A percentile compares a stretch with the other conserved stretches of the same genome.
Conservation (phyloP, 1,140 invertebrate genomes). For the Dinoponera quadriceps region DNA sequence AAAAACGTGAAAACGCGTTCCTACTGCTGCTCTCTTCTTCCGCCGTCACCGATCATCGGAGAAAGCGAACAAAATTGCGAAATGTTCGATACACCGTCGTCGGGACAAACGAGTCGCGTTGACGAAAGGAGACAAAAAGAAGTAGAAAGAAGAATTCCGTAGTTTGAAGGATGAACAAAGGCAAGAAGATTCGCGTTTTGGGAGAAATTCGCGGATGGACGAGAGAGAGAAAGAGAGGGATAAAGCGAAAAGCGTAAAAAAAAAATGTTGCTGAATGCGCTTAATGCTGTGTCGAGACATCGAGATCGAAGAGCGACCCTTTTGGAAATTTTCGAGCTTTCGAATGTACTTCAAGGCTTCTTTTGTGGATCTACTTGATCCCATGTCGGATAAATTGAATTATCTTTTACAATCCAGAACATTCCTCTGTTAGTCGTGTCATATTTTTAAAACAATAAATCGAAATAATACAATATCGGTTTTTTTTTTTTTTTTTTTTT, state of each 20-base stretch:
- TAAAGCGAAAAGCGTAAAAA: too few species aligned
- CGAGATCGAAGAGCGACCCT: constrained; percentile 11
- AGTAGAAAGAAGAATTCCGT: constrained; percentile 6
- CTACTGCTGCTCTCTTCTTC: constrained; percentile 20
- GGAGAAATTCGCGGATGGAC: constrained; percentile 12
- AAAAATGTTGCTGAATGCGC: not conserved
- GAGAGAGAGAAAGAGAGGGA: constrained; percentile 23
- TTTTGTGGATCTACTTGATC: not conserved
- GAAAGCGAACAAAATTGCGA: constrained; percentile 31
- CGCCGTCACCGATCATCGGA: not conserved
- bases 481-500: too few species aligned
- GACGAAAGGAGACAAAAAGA: not conserved
- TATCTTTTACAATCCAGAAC: constrained; percentile 11
- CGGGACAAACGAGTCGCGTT: constrained; percentile 2
- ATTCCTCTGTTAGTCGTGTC: not conserved
- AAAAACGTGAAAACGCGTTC: constrained; percentile 12
- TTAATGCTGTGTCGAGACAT: constrained; percentile 42
- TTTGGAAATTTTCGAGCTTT: not conserved
- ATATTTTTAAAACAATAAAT: constrained; percentile 20
- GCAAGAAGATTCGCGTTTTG: too few species aligned
- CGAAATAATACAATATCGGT: not conserved
- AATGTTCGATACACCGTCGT: not conserved
- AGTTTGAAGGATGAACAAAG: not conserved
- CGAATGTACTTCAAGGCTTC: not conserved
- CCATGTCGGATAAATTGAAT: constrained; percentile 7